Base-by-base conservation (phyloP, 2,113 vertebrate species). In the Synodontis membranacea region DNA sequence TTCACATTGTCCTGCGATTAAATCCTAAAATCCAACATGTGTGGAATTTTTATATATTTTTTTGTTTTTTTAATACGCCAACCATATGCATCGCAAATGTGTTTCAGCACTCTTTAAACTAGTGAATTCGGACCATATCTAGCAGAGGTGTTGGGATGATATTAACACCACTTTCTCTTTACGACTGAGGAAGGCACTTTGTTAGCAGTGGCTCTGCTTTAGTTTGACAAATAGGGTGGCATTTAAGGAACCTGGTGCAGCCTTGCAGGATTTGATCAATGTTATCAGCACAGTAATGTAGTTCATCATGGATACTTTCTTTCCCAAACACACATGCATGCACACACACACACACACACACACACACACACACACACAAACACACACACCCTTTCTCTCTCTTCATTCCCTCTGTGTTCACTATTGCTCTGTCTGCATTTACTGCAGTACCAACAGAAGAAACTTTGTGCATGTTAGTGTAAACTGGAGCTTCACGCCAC, bases 151-250 rank as follows among this genome's bases (percentile, higher is more conserved):
- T 54, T 76, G 17, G 58, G 52, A 82, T 83, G 62, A 81, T 83
- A 52, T 78, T 70, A 79, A 25, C 10, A 11, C 17, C 50, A 37
- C 31, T 79, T 79, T 60, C 70, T 82, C 50, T 83, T 86, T 78
- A n/a, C 15, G 54, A 83, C 74, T 76, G 48, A 79, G 83, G 74
- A 88, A 79, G 68, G 50, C 84, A 88, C 72, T 76, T 74, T 83
- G 70, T 88, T 79, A 74, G 80, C 87, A 46, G 54, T 70, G 31
- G 50, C 84, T 86, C 72, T 21, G 28, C 48, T 46, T 68, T 5
- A 62, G 28, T 85, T 81, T 90, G 86, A 90, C 78, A 83, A 90
- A 89, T 86, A 78, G 82, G 48, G 39, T 82, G 86, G 70, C 42
- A 76, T 87, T 90, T 82, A 88, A 66, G 58, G 83, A 72, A 82